Base-by-base conservation (phyloP, 1,140 invertebrate genomes). In the Apis dorsata region DNA sequence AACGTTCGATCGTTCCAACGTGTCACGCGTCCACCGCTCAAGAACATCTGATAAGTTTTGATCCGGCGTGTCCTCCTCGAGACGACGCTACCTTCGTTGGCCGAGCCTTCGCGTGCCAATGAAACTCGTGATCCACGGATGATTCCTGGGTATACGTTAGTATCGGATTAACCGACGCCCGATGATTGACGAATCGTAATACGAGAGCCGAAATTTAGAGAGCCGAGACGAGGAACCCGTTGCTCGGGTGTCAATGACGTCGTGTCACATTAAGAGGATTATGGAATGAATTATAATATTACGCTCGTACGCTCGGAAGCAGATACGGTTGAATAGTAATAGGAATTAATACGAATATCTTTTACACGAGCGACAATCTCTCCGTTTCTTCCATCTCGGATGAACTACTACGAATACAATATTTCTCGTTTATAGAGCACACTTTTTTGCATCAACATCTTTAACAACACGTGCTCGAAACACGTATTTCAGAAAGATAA, bases 41-140 rank as follows among this genome's bases (percentile, higher is more conserved):
- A 65, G n/a, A 79, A 81, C 85, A 86, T 89, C 74, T 86, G 84
- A 84, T 84, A 88, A 84, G 59, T 79, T 86, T 76, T 68, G 72
- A 86, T 88, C 77, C 19, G 72, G 19, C 65, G 19, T 81, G 83
- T 68, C 66, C 55, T 62, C 59, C 57, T 34, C 55, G 44, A 60
- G 71, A 73, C 57, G 9, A 53, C 34, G 24, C 78, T 66, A 68
- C 28, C 74, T 82, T 83, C 77, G 70, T 79, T 49, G 73, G 59
- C n/a, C 24, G 59, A 74, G 7, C 4, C 34, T 7, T 28, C 65
- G 73, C 65, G 73, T 77, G 73, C 60, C 55, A 62, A 82, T 82
- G 80, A 77, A 44, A 60, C 80, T n/a, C 68, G 68, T 24, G 68
- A 59, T 49, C 28, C 24, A 10, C 24, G 7, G 17, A 28, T n/a